A percentile compares a stretch with the other conserved stretches of the same genome.
phyloP scores from a whole-genome alignment of 2,888 invertebrate genomes.

The Pyrocoelia pectoralis region DNA sequence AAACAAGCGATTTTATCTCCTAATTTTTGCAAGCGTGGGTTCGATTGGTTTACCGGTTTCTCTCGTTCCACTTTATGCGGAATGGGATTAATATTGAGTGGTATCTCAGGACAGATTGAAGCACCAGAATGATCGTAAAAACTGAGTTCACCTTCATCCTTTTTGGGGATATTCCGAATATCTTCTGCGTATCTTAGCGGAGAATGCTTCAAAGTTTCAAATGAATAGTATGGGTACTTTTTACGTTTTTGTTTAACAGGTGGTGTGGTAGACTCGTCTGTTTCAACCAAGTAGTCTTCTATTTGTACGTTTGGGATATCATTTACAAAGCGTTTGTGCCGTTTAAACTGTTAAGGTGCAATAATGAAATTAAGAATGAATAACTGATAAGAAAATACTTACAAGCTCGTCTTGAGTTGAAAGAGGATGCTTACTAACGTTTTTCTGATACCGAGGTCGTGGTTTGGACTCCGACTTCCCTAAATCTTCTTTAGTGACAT shows the following conservation, averaged over 20 bases:
- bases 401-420: no score
- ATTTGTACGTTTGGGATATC: constrained; percentile 47
- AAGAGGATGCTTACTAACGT: no score
- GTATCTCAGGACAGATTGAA: constrained; percentile 65
- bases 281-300: constrained; percentile 44
- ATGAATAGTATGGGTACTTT: constrained; percentile 71
- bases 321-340: constrained; percentile 41
- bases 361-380: neutral
- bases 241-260: constrained; percentile 56
- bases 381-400: no score
- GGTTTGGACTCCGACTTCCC: constrained; percentile 5
- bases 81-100: constrained; percentile 64
- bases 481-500: constrained; percentile 2
- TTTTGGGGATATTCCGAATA: constrained; percentile 68
- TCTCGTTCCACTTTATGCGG: constrained; percentile 59
- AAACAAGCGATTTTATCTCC: constrained; percentile 80
- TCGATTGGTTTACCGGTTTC: constrained; percentile 44
- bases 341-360: neutral
- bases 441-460: constrained; percentile 9
- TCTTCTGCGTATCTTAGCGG: constrained; percentile 74
- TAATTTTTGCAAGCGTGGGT: constrained; percentile 67
- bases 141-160: constrained; percentile 71
- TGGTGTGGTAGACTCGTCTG: constrained; percentile 31
- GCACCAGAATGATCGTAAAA: constrained; percentile 72
- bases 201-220: constrained; percentile 63